Evolutionary conservation across 2,113 vertebrate genomes (phyloP).

Genomic region (Oophaga pumilio): DNA sequence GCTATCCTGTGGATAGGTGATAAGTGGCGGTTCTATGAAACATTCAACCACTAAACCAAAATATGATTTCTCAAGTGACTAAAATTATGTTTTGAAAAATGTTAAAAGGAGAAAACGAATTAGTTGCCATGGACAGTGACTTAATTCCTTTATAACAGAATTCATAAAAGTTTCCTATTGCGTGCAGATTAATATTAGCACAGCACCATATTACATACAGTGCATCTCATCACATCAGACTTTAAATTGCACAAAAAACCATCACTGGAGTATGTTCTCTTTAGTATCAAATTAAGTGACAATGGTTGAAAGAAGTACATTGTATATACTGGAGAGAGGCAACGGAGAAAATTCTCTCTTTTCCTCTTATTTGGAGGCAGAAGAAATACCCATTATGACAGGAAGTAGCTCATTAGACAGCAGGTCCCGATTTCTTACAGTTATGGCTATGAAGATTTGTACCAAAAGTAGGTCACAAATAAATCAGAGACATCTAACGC

Average conservation of each 20-base stretch:
- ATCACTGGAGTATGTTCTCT: not conserved
- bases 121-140: not conserved
- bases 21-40: too few species aligned
- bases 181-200: not conserved
- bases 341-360: constrained; percentile 15
- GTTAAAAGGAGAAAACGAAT: not conserved
- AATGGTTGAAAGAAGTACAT: not conserved
- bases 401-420: constrained; percentile 47
- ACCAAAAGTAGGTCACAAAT: constrained; percentile 55
- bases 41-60: too few species aligned
- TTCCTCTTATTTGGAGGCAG: constrained; percentile 29
- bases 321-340: constrained; percentile 1
- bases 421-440: constrained; percentile 31
- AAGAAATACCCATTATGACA: constrained; percentile 34
- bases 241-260: not conserved
- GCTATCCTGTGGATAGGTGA: too few species aligned
- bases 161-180: not conserved
- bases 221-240: not conserved
- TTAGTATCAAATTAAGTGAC: constrained; percentile 3
- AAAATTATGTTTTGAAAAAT: not conserved
- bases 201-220: not conserved
- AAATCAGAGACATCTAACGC: constrained; percentile 40
- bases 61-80: not conserved
- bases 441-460: constrained; percentile 36
- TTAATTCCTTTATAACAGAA: not conserved